Evolutionary conservation across 2,113 vertebrate species (phyloP).

Genomic region (Podarcis muralis): DNA sequence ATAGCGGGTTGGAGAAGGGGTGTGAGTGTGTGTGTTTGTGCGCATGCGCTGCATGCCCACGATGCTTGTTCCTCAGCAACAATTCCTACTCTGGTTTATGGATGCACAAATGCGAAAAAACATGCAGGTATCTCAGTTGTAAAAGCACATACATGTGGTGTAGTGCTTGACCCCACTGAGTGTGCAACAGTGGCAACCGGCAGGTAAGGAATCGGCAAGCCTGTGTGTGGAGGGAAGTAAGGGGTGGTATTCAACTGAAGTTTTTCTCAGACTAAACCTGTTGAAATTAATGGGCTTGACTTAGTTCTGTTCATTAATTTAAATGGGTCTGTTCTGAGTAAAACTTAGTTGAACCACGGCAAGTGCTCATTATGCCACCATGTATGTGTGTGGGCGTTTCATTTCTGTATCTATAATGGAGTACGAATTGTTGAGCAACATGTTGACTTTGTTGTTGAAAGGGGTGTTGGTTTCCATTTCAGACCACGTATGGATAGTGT

Average conservation of each 20-base stretch:
- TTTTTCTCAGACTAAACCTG: no score
- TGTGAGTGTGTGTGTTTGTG: background rate
- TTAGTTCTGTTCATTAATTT: no score
- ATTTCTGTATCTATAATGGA: background rate
- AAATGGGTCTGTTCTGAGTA: no score
- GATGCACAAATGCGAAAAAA: background rate
- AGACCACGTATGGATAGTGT: background rate
- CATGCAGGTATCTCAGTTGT: background rate
- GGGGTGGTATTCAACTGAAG: no score
- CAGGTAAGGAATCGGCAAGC: accelerated
- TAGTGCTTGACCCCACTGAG: background rate
- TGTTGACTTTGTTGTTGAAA: background rate
- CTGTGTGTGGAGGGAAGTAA: accelerated
- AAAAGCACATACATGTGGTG: background rate
- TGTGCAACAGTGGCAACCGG: background rate
- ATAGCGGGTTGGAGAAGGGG: background rate
- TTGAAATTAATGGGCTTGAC: no score
- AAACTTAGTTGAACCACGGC: no score
- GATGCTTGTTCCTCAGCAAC: background rate
- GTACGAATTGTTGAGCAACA: background rate
- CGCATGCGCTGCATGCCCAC: no score
- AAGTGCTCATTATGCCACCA: background rate
- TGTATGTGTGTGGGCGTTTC: no score
- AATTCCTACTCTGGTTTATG: background rate
- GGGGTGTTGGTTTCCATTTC: background rate